Evolutionary conservation across 2,113 vertebrate species (phyloP).

Genomic region (Dicaeum eximium): DNA sequence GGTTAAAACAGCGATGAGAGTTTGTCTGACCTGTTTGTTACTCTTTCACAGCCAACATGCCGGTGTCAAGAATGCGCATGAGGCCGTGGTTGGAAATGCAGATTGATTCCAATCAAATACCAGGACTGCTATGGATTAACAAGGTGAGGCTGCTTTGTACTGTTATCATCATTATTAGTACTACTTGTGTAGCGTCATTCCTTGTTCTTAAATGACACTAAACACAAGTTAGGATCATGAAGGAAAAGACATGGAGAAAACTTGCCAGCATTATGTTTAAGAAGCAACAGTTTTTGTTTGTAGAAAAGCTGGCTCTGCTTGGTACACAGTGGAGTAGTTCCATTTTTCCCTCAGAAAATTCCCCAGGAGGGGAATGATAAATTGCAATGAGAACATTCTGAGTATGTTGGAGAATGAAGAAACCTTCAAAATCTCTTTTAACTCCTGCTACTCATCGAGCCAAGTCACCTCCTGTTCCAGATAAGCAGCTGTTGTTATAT

Average conservation of each 20-base stretch:
- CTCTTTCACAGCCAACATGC: slow-evolving; percentile 78
- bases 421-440: not conserved
- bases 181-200: not conserved
- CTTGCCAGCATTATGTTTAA: not conserved
- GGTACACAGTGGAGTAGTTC: not conserved
- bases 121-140: slow-evolving; percentile 89
- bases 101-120: slow-evolving; percentile 84
- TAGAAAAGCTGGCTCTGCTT: not conserved
- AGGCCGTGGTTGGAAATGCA: slow-evolving; percentile 91
- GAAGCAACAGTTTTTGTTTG: not conserved
- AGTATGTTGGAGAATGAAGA: not conserved
- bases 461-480: not conserved
- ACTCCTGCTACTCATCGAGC: not conserved
- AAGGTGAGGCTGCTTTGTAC: slow-evolving; percentile 74
- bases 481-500: not conserved
- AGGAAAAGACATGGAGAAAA: not conserved
- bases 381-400: not conserved
- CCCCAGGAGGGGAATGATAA: not conserved
- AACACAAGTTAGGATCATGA: not conserved
- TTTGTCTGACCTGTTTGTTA: not conserved
- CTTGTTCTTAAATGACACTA: not conserved
- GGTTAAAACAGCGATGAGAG: fast-evolving
- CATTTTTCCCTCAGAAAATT: not conserved
- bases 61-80: slow-evolving; percentile 91
- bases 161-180: not conserved